These are phyloP conservation scores for Actinopyga echinites DNA, from an alignment of 53 echinoderm and acorn worm genomes.

Conservation along the genomic window DNA sequence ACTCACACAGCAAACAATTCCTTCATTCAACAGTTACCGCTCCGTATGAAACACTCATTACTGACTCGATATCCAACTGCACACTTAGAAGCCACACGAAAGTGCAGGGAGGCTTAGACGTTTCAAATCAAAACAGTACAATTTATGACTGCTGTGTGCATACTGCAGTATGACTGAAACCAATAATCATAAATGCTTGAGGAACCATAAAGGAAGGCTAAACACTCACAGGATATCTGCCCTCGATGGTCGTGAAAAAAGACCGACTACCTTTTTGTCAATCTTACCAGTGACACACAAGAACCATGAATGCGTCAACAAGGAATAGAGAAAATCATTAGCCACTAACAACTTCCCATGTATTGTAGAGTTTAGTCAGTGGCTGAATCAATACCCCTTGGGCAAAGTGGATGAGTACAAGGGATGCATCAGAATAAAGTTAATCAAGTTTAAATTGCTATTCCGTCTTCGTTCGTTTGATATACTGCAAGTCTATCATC, in stretches of 20 bases:
- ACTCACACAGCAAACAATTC: no score
- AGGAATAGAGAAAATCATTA: conserved; percentile 24
- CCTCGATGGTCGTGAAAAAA: conserved; percentile 6
- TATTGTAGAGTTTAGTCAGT: conserved; percentile 35
- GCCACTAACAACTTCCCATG: conserved; percentile 29
- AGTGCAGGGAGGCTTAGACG: neutral
- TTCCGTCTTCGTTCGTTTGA: neutral
- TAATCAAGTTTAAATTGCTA: conserved; percentile 31
- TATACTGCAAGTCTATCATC: neutral
- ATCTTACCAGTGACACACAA: conserved; percentile 14
- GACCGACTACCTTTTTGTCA: no score
- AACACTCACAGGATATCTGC: neutral
- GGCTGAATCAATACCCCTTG: conserved; percentile 33
- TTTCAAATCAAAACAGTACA: conserved; percentile 19
- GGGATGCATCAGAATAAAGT: conserved; percentile 25
- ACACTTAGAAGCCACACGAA: no score
- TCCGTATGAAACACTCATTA: no score
- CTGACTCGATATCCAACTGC: no score
- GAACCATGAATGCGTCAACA: conserved; percentile 35
- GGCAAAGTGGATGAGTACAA: neutral
- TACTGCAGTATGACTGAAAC: neutral
- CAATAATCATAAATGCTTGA: conserved; percentile 12
- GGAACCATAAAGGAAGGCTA: conserved; percentile 3
- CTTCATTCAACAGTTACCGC: no score
- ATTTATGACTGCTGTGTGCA: conserved; percentile 8